phyloP scores from a whole-genome alignment of 2,113 vertebrate genomes.

The Odocoileus hemionus region DNA sequence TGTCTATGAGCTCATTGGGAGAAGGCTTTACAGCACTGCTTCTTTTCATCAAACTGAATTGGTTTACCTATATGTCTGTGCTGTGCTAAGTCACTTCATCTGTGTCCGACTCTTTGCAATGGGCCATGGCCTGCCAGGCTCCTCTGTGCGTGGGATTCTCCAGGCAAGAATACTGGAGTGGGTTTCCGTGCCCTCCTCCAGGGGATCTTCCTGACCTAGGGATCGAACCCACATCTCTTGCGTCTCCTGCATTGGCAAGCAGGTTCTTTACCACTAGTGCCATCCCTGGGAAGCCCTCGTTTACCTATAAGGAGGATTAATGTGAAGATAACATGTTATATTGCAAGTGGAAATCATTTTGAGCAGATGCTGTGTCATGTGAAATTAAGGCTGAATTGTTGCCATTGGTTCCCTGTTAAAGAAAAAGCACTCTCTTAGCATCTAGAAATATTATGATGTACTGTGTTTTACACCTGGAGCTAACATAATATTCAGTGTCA shows the following conservation, averaged over 20 bases:
- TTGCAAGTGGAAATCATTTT: neutral
- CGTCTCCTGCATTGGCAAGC: neutral
- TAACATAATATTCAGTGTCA: neutral
- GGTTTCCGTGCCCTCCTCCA: neutral
- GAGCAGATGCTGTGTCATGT: neutral
- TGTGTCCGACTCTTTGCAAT: neutral
- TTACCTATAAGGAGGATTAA: neutral
- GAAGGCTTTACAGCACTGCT: neutral
- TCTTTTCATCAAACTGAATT: neutral
- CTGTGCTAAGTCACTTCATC: neutral
- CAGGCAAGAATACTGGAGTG: neutral
- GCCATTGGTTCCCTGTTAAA: neutral
- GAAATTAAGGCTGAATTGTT: neutral
- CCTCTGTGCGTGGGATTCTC: neutral
- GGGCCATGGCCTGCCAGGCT: neutral
- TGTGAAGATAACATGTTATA: neutral
- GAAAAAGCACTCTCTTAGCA: neutral
- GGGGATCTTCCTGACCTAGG: neutral
- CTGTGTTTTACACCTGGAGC: neutral
- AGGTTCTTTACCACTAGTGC: neutral
- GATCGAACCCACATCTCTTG: neutral
- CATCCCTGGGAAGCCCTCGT: neutral
- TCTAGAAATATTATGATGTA: neutral
- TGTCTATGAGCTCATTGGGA: neutral
- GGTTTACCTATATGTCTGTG: neutral